Evolutionary conservation across 2,888 invertebrate genomes (phyloP), one percentile per base, ranked within the genome.

Genomic region (Heliconius erato): DNA sequence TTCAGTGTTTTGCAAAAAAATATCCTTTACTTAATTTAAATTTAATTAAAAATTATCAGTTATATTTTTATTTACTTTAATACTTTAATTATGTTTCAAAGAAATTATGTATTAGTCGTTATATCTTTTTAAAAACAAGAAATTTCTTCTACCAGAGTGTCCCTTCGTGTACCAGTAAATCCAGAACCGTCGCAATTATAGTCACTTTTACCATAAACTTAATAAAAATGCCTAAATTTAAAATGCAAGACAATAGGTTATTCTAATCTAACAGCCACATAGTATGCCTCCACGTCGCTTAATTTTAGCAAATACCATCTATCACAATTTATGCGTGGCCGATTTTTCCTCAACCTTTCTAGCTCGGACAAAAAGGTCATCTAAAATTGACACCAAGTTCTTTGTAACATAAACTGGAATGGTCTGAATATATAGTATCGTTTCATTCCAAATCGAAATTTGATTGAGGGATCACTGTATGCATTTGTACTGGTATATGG

Each of bases 381-480:
- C 77, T 79, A 69, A 80, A 82, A 79, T 79, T 80, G 71, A 81
- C 74, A 83, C 71, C 63, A 83, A 84, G 82, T 82, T 83, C 78
- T 35, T 76, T 79, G 79, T 78, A 63, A 74, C 63, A 40, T 26
- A 79, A 78, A 59, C 67, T 32, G 69, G 26, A 79, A 59, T 79
- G 19, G 71, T 81, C 77, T 80, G 82, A 85, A 84, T 81, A 82
- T 79, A 83, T 80, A 83, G 84, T 80, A 80, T 81, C 79, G 82
- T 74, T 80, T 79, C 81, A 72, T 81, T 83, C 81, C 80, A 80
- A 85, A 85, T 83, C 84, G 85, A 80, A 84, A 84, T 83, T 86
- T 84, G 85, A 86, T 86, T 83, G 82, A 84, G 83, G 85, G 85
- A 83, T 83, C 81, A 83, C 83, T 82, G 82, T 71, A 80, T 84